Evolutionary conservation across 2,797 vertebrate species (phyloP).

Genomic region (Linurgus olivaceus): DNA sequence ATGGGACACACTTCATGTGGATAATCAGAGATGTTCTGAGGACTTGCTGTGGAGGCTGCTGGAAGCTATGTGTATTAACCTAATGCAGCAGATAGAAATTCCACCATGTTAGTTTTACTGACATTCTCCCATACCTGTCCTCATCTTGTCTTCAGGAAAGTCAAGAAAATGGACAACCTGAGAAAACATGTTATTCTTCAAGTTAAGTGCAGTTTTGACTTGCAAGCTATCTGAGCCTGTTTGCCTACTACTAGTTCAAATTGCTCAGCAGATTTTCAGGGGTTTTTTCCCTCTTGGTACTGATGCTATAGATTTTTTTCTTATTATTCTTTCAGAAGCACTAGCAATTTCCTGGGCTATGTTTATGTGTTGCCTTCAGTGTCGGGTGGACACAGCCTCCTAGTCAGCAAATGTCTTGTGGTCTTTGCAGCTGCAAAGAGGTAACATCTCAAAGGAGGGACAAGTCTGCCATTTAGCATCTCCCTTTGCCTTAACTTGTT

Average conservation of each 20-base stretch:
- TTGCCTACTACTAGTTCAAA: background rate
- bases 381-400: background rate
- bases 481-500: slow-evolving; percentile 28
- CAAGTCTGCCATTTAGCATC: background rate
- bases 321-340: background rate
- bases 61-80: background rate
- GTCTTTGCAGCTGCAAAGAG: background rate
- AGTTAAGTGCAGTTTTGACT: background rate
- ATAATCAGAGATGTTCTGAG: background rate
- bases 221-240: background rate
- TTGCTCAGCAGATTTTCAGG: background rate
- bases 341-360: background rate
- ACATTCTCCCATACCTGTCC: background rate
- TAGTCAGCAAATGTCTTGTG: background rate
- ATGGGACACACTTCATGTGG: background rate
- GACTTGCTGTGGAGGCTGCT: background rate
- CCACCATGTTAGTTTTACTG: background rate
- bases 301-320: background rate
- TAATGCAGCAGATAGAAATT: background rate
- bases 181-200: background rate
- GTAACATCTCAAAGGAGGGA: slow-evolving; percentile 6
- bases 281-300: background rate
- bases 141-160: background rate
- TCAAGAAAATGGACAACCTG: background rate
- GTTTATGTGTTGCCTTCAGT: background rate